Evolutionary conservation across 2,797 vertebrate species (phyloP), one percentile per base, ranked within the genome.

Genomic region (Phoebastria nigripes): DNA sequence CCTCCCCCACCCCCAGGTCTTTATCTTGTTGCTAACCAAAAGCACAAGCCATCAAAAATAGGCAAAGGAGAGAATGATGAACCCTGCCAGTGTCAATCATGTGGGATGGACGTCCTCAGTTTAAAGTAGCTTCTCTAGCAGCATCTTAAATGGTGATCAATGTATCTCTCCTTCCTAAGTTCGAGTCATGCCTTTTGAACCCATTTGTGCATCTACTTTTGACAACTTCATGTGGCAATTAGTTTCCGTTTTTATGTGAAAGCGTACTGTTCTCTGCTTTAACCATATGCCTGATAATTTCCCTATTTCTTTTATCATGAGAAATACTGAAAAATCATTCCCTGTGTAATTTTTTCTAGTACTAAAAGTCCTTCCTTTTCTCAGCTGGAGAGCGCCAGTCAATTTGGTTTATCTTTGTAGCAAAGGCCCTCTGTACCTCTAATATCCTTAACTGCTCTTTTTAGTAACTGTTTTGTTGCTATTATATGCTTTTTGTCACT

Each of bases 1-100:
- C 3, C 17, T 58, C 10, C 7, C 12, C 5, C 15, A 33, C 5
- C 1, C 1, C 4, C 6, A 13, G 15, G 1, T 47, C 58, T 82
- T 74, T 58, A 52, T 41, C 18, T 14, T 71, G 7, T 24, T 71
- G 31, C 15, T 83, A 66, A 72, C 11, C 17, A 89, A 63, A 90
- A 86, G 10, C n/a, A 71, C 5, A 59, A 80, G 3, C 42, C 21
- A 44, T 47, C 28, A 91, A 37, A 39, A 74, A 56, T 22, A 19
- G 28, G 3, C 28, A 51, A 87, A 84, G 29, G 12, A 49, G 41
- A 61, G 20, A 31, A 56, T 29, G 31, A 47, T 28, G 39, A 83
- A 55, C 31, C 19, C 44, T 70, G 7, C 14, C 35, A 39, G 39
- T 39, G 17, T 29, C 35, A 79, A 2, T 52, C 61, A 51, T 0